Conservation (phyloP, 1,140 invertebrate genomes). For the Drosophila melanica region DNA sequence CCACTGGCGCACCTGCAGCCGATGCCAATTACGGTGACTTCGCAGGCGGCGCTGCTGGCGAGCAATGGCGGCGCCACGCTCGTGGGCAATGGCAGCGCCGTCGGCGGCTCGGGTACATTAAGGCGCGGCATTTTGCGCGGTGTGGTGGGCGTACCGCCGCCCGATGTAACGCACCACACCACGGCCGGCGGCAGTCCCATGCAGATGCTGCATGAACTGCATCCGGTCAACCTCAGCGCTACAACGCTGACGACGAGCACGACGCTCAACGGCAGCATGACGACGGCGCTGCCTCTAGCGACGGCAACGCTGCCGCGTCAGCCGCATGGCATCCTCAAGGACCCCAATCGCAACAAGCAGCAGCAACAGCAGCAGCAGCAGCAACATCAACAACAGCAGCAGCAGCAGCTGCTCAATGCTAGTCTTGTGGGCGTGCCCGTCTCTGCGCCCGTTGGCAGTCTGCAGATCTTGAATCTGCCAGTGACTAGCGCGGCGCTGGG, state of each 20-base stretch:
- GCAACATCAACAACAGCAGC: slow-evolving; percentile 41
- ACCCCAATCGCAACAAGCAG: slow-evolving; percentile 86
- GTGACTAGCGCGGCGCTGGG: slow-evolving; percentile 59
- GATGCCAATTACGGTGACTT: slow-evolving; percentile 72
- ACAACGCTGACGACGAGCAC: slow-evolving; percentile 76
- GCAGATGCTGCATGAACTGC: slow-evolving; percentile 77
- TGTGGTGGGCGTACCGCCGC: slow-evolving; percentile 73
- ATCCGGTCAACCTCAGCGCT: slow-evolving; percentile 77
- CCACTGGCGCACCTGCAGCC: slow-evolving; percentile 76
- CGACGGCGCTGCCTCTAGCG: slow-evolving; percentile 59
- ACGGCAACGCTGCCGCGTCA: slow-evolving; percentile 84
- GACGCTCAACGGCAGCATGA: slow-evolving; percentile 79
- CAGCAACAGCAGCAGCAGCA: slow-evolving; percentile 78
- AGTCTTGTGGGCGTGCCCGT: slow-evolving; percentile 71
- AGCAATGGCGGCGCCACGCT: slow-evolving; percentile 59
- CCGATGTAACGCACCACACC: slow-evolving; percentile 82
- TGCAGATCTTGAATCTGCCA: slow-evolving; percentile 82
- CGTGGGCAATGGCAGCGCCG: slow-evolving; percentile 40
- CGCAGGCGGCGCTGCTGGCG: slow-evolving; percentile 64
- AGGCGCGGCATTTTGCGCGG: slow-evolving; percentile 78
- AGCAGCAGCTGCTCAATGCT: slow-evolving; percentile 67
- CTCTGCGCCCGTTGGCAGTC: slow-evolving; percentile 64
- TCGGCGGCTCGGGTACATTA: slow-evolving; percentile 70
- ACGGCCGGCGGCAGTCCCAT: slow-evolving; percentile 50
- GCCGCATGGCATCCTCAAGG: slow-evolving; percentile 87